Conservation (phyloP, 35 echinoderm and acorn worm species). For the Stichopus chloronotus region DNA sequence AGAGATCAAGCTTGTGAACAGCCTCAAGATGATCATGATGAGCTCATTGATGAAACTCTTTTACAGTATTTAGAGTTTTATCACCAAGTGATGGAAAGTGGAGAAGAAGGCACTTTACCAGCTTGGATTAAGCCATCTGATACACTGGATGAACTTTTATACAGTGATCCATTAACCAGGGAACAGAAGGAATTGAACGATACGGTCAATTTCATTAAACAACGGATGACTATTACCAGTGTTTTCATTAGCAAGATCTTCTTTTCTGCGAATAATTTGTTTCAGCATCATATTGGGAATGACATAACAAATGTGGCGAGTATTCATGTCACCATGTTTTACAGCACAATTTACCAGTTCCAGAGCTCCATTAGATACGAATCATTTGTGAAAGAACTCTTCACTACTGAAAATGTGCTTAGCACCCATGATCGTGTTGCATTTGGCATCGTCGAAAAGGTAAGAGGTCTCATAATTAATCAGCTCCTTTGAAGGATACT, state of each 20-base stretch:
- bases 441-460: background rate
- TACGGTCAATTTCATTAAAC: background rate
- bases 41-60: background rate
- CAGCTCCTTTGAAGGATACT: background rate
- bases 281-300: background rate
- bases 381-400: background rate
- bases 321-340: background rate
- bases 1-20: too few relatives aligned
- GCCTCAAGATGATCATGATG: background rate
- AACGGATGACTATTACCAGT: background rate
- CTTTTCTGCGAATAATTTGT: background rate
- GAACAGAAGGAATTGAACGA: background rate
- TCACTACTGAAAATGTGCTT: background rate
- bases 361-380: background rate
- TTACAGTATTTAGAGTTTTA: background rate
- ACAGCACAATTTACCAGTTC: background rate
- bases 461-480: background rate
- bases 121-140: background rate
- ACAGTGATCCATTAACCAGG: background rate
- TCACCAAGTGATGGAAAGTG: background rate
- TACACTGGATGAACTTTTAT: background rate
- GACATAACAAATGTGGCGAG: background rate
- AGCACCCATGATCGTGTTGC: background rate
- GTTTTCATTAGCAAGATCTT: background rate
- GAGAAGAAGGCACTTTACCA: background rate